phyloP scores from a whole-genome alignment of 2,888 invertebrate species.

The Bombyx huttoni region DNA sequence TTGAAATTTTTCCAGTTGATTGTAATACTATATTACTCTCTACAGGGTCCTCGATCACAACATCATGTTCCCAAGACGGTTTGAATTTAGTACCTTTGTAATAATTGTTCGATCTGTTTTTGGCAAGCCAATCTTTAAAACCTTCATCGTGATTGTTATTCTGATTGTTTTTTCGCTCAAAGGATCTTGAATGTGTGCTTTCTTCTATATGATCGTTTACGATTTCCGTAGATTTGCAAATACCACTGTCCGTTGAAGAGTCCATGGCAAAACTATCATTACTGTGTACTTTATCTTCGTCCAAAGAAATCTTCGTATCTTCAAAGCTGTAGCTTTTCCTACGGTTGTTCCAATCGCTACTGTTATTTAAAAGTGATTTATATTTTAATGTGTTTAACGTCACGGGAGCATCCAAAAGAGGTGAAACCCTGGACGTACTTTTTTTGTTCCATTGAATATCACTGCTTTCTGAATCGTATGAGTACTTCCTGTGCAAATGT shows the following conservation, averaged over 20 bases:
- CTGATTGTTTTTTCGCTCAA: conserved; percentile 19
- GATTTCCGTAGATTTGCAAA: conserved; percentile 80
- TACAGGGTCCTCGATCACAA: conserved; percentile 28
- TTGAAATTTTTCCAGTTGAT: conserved; percentile 51
- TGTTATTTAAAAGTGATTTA: conserved; percentile 51
- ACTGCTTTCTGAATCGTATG: conserved; percentile 48
- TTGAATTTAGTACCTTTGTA: conserved; percentile 34
- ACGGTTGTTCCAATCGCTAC: conserved; percentile 78
- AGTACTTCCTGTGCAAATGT: conserved; percentile 40
- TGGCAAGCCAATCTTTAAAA: conserved; percentile 56
- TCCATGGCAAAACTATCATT: conserved; percentile 74
- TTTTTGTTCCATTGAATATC: conserved; percentile 34
- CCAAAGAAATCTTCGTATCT: conserved; percentile 41
- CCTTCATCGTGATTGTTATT: conserved; percentile 36
- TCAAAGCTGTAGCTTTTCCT: conserved; percentile 84
- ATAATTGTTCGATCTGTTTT: conserved; percentile 39
- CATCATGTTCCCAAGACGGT: conserved; percentile 29
- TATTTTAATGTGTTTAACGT: conserved; percentile 54
- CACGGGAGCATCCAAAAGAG: conserved; percentile 45
- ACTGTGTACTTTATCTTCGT: conserved; percentile 36
- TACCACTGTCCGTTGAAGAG: conserved; percentile 84
- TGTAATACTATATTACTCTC: conserved; percentile 48
- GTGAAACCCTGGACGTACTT: conserved; percentile 35
- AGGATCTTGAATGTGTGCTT: conserved; percentile 16
- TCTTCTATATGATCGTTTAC: conserved; percentile 52